Evolutionary conservation across 2,888 invertebrate species (phyloP), one percentile per base, ranked within the genome.

Genomic region (Microplitis deprimator): DNA sequence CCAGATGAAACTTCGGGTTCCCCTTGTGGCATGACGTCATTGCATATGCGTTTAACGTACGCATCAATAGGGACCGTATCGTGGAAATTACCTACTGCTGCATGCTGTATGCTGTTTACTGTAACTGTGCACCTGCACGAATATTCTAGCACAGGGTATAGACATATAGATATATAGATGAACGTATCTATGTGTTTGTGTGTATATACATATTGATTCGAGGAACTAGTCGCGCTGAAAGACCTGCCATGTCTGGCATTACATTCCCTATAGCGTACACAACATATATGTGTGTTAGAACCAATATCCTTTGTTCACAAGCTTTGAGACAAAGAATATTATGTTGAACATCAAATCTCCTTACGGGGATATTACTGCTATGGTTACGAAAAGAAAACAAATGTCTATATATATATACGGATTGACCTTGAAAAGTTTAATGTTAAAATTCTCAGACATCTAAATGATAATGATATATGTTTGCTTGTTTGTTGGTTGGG

Each of bases 21-120:
- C 62, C 60, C 60, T 62, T 60, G 67, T 69, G 16, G 60, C 17
- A 79, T 81, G 80, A 81, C 81, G 79, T 81, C 79, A 81, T 77
- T 39, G 68, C 73, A 64, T 64, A 77, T 77, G 73, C 73, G 79
- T 69, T 50, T 50, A 50, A 50, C 76, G 62, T 62, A 76, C 64
- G 68, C 62, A 40, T 68, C 74, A 77, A 61, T 61, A 62, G 73
- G 65, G 29, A 61, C 71, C 29, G 50, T 50, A 10, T 50, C 50
- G 73, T 74, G 68, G 10, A 74, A 74, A 74, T 74, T 74, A 74
- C 68, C 74, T 59, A 74, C 10, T 50, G n/a, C 20, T 20, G 29
- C 29, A 29, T 29, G 39, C 71, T 38, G 29, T 71, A 59, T 70
- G 7, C 40, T 64, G 59, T 59, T 10, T 60, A 60, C 64, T 59